These are phyloP conservation scores for Apis florea DNA, from an alignment of 1,140 invertebrate genomes.

Conservation along the genomic window DNA sequence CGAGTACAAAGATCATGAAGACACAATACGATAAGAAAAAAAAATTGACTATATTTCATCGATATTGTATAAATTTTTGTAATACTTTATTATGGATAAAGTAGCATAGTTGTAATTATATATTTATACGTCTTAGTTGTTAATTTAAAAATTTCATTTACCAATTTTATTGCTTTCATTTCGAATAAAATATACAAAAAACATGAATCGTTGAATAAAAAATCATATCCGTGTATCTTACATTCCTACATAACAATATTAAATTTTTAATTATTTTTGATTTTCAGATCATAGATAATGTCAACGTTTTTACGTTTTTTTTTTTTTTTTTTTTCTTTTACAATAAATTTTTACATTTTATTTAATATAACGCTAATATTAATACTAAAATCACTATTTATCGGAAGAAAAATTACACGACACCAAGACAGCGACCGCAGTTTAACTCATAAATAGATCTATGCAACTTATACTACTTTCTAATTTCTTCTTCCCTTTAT, in stretches of 20 bases:
- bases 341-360: background rate
- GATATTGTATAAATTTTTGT: background rate
- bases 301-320: background rate
- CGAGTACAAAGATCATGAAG: background rate
- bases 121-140: background rate
- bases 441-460: background rate
- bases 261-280: background rate
- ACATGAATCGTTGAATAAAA: background rate
- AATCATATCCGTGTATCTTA: background rate
- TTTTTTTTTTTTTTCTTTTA: background rate
- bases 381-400: background rate
- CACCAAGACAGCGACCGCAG: constrained; percentile 21
- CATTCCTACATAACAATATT: background rate
- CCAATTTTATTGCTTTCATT: background rate
- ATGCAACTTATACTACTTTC: background rate
- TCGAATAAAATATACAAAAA: background rate
- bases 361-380: background rate
- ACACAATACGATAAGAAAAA: background rate
- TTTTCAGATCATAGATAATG: background rate
- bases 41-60: background rate
- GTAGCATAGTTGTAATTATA: background rate
- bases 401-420: background rate
- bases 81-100: no score
- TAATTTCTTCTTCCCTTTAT: background rate
- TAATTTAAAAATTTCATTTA: background rate